Evolutionary conservation across 2,888 invertebrate genomes (phyloP), one percentile per base, ranked within the genome.

Genomic region (Pogonocherus hispidulus): DNA sequence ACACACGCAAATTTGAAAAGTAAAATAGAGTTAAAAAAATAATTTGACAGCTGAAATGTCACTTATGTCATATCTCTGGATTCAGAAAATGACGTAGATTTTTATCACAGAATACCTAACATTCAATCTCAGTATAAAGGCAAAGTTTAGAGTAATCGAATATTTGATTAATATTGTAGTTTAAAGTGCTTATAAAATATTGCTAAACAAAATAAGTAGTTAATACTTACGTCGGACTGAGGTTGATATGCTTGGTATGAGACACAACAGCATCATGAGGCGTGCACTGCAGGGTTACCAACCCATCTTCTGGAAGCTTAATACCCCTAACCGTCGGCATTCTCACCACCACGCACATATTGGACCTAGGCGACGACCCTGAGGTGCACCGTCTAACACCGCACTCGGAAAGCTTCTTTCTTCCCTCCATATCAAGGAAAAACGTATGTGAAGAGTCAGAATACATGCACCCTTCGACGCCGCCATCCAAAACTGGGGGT

Each of bases 251-350:
- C 70, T 82, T 86, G 0, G 87, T 87, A 74, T 88, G 89, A 8
- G 87, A 84, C 0, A 86, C 88, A 14, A 88, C 85, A 49, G 85
- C 85, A 47, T 89, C 88, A 75, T 89, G 89, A 0, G 87, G 85
- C 66, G 86, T 87, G 76, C 90, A 90, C 73, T 88, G 88, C 49
- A 90, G 79, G 3, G 87, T 88, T 18, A 90, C 79, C 44, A 87
- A 83, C 0, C 84, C 79, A 77, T 90, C 90, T 23, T 86, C 86
- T 1, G 86, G 86, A 5, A 90, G 84, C 78, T 86, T 86, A 68
- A 90, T 81, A 3, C 88, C 89, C 20, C 84, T 77, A 8, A 90
- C 86, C 0, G 86, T 84, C 0, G 90, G 89, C 79, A 90, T 88
- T 49, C 90, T 82, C 3, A 90, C 46, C 3, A 85, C 84, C n/a